Conservation (phyloP, 64 coral and sea anemone species). For the Acropora tenuis region DNA sequence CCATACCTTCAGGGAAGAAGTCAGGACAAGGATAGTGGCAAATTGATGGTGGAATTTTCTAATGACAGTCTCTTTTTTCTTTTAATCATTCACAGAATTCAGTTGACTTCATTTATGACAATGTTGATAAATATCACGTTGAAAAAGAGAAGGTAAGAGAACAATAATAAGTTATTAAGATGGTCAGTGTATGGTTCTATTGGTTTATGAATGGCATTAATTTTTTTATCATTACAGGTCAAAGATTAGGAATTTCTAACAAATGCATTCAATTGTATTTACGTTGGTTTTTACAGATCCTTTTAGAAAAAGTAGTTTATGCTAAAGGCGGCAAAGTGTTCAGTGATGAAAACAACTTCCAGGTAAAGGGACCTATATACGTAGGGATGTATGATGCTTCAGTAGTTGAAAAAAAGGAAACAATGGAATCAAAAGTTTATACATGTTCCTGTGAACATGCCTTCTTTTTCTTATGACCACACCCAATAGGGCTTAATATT, state of each 20-base stretch:
- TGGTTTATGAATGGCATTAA: neutral
- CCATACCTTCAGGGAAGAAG: too few relatives aligned
- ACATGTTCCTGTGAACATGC: too few relatives aligned
- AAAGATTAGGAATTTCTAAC: too few relatives aligned
- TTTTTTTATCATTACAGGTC: neutral
- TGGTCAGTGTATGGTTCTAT: too few relatives aligned
- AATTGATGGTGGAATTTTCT: too few relatives aligned
- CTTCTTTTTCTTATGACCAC: too few relatives aligned
- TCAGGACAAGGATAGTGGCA: too few relatives aligned
- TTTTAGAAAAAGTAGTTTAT: neutral
- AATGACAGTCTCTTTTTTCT: neutral
- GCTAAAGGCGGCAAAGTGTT: neutral
- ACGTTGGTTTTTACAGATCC: conserved; percentile 40
- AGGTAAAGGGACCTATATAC: neutral
- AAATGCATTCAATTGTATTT: neutral
- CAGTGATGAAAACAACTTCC: conserved; percentile 11
- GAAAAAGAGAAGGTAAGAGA: conserved; percentile 81
- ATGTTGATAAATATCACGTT: conserved; percentile 84
- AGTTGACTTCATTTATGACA: conserved; percentile 90
- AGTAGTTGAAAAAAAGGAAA: too few relatives aligned
- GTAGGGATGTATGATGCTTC: too few relatives aligned
- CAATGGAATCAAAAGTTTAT: too few relatives aligned
- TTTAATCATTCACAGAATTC: conserved; percentile 31
- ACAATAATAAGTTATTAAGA: too few relatives aligned
- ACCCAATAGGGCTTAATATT: too few relatives aligned